Evolutionary conservation across 2,888 invertebrate species (phyloP).

Genomic region (Sclerodermus sp.): DNA sequence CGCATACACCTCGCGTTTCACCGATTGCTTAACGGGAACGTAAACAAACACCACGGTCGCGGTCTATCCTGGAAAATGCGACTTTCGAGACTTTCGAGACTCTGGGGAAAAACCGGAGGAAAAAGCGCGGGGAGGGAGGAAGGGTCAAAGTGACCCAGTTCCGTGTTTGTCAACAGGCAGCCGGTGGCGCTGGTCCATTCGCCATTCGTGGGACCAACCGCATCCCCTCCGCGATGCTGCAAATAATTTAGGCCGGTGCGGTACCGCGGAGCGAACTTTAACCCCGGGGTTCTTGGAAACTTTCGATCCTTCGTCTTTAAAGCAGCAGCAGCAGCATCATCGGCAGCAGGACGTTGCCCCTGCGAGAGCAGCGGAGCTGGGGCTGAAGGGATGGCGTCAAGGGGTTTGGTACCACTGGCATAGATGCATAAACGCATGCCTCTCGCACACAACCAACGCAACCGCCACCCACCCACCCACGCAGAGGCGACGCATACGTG

Average conservation of each 20-base stretch:
- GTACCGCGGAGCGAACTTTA: neutral
- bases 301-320: conserved; percentile 48
- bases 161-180: conserved; percentile 17
- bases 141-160: conserved; percentile 36
- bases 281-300: conserved; percentile 1
- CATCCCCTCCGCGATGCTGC: no score
- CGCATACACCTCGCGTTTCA: no score
- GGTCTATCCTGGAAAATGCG: no score
- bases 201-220: no score
- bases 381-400: conserved; percentile 39
- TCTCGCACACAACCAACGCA: conserved; percentile 13
- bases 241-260: conserved; percentile 14
- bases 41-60: no score
- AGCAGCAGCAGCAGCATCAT: conserved; percentile 6
- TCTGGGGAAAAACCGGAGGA: no score
- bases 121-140: no score
- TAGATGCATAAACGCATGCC: conserved; percentile 50
- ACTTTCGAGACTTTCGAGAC: no score
- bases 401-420: conserved; percentile 57
- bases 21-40: no score
- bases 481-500: conserved; percentile 3
- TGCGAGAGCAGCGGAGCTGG: conserved; percentile 23
- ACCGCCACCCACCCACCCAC: conserved; percentile 14
- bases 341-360: conserved; percentile 50
- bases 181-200: no score